Percentiles rank a stretch among this genome's conserved stretches.
These are phyloP conservation scores for Psittacula echo DNA, from an alignment of 2,797 vertebrate species.

Conservation along the genomic window DNA sequence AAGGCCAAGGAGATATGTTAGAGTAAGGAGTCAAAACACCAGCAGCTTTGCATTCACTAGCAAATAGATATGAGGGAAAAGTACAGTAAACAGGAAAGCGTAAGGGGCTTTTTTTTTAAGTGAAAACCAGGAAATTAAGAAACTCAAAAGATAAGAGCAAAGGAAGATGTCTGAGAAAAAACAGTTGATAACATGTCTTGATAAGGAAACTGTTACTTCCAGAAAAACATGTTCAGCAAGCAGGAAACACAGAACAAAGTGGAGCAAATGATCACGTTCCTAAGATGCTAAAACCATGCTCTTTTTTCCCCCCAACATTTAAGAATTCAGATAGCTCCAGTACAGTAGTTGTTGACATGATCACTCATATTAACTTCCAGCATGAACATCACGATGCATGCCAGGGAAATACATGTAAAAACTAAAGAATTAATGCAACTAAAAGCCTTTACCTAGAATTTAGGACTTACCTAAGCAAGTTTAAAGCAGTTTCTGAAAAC, in stretches of 20 bases:
- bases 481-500: background rate
- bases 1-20: background rate
- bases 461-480: background rate
- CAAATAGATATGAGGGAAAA: background rate
- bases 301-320: rapidly evolving
- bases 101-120: background rate
- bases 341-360: background rate
- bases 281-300: background rate
- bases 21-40: background rate
- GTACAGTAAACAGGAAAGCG: constrained; percentile 11
- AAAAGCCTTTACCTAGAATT: background rate
- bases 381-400: background rate
- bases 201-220: constrained; percentile 55
- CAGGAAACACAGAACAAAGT: background rate
- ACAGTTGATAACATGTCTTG: constrained; percentile 36
- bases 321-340: background rate
- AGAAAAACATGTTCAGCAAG: background rate
- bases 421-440: background rate
- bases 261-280: background rate
- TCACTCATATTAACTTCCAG: background rate
- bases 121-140: constrained; percentile 60
- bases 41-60: background rate
- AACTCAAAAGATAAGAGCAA: constrained; percentile 65
- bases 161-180: constrained; percentile 19
- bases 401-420: background rate